Evolutionary conservation across 2,888 invertebrate genomes (phyloP).

Genomic region (Drosophila stalkeri): DNA sequence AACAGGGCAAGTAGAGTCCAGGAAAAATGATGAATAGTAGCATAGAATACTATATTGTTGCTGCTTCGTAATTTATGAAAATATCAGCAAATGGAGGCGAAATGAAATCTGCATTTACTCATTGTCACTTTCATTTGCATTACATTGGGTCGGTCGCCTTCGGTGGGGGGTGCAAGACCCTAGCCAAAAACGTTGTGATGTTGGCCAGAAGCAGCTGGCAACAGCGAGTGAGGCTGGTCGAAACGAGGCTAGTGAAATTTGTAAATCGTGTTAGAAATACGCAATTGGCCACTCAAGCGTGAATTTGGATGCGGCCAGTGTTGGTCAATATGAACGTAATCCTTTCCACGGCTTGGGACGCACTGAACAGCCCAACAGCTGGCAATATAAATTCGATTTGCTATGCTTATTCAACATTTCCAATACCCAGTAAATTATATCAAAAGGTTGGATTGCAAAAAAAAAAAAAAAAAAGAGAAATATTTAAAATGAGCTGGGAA

Average conservation of each 20-base stretch:
- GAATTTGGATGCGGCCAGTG: conserved; percentile 27
- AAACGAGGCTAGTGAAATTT: conserved; percentile 22
- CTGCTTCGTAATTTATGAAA: conserved; percentile 38
- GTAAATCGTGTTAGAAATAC: conserved; percentile 69
- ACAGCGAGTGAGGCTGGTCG: not conserved
- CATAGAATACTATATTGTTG: conserved; percentile 31
- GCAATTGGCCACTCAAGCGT: conserved; percentile 68
- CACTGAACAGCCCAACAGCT: not conserved
- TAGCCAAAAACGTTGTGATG: conserved; percentile 37
- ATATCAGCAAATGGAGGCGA: not conserved
- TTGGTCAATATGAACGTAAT: conserved; percentile 22
- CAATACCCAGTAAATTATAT: conserved; percentile 1
- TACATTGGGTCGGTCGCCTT: conserved; percentile 7
- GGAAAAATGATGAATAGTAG: not conserved
- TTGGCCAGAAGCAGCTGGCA: conserved; percentile 23
- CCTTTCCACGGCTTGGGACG: conserved; percentile 32
- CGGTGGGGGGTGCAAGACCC: too few species aligned
- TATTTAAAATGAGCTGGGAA: not conserved
- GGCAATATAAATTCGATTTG: conserved; percentile 34
- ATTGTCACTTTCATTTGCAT: conserved; percentile 69
- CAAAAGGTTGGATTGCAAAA: not conserved
- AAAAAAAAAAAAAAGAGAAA: not conserved
- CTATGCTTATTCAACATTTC: not conserved
- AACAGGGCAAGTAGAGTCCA: not conserved
- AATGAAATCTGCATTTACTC: conserved; percentile 36